Conservation (phyloP, 2,888 invertebrate genomes). For the Sphaerophoria taeniata region DNA sequence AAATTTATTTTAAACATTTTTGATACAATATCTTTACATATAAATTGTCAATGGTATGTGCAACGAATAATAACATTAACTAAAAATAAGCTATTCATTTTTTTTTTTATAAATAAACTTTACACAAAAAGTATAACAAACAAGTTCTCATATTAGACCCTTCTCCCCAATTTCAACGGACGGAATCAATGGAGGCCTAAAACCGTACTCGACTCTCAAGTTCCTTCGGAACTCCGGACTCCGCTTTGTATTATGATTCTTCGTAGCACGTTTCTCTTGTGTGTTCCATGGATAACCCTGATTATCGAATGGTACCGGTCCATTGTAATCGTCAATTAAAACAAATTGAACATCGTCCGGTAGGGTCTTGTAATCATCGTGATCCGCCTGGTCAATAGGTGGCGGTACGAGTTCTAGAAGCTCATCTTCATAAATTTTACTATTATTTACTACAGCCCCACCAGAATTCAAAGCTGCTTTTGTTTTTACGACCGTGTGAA, state of each 20-base stretch:
- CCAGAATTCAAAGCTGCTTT: too few species aligned
- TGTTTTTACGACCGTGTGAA: slow-evolving; percentile 81
- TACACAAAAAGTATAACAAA: too few species aligned
- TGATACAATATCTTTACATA: too few species aligned
- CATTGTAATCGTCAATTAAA: slow-evolving; percentile 82
- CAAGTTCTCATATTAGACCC: slow-evolving; percentile 82
- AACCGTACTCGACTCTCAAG: slow-evolving; percentile 91
- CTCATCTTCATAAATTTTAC: slow-evolving; percentile 73
- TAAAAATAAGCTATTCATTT: too few species aligned
- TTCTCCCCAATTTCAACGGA: slow-evolving; percentile 91
- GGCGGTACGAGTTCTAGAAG: slow-evolving; percentile 76
- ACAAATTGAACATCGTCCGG: slow-evolving; percentile 78
- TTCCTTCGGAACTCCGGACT: slow-evolving; percentile 85
- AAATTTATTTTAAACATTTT: too few species aligned
- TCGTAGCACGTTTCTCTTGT: slow-evolving; percentile 81
- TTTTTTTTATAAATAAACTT: too few species aligned
- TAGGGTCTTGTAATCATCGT: slow-evolving; percentile 79
- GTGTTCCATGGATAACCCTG: slow-evolving; percentile 76
- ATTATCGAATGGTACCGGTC: slow-evolving; percentile 83
- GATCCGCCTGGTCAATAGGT: slow-evolving; percentile 58
- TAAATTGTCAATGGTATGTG: too few species aligned
- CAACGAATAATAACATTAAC: too few species aligned
- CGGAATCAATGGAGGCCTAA: slow-evolving; percentile 91
- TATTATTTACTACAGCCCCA: neutral
- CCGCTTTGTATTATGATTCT: slow-evolving; percentile 83